Conservation (phyloP, 2,797 vertebrate genomes). For the Etheostoma perlongum region DNA sequence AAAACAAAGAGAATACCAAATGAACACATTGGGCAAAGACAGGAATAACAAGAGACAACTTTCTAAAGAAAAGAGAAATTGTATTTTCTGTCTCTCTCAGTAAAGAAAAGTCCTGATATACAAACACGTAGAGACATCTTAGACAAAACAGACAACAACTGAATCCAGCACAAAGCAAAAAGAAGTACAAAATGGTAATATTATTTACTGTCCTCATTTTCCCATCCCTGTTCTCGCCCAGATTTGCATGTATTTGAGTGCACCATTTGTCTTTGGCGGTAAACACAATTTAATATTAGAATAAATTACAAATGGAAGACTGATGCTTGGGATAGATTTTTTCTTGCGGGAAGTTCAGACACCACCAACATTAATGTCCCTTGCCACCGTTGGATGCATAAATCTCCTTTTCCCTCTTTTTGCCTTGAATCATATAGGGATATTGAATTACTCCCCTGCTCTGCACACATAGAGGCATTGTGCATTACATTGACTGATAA, state of each 20-base stretch:
- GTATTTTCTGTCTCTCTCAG: slow-evolving; percentile 1
- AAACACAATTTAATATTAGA: slow-evolving; percentile 84
- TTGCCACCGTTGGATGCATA: slow-evolving; percentile 78
- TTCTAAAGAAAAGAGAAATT: slow-evolving; percentile 34
- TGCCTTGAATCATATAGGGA: slow-evolving; percentile 89
- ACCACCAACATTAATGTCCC: slow-evolving; percentile 80
- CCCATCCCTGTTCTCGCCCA: slow-evolving; percentile 44
- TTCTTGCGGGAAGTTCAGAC: slow-evolving; percentile 81
- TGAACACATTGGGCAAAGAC: slow-evolving; percentile 59
- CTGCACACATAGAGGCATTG: slow-evolving; percentile 84
- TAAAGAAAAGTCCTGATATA: slow-evolving; percentile 7
- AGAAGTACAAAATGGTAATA: slow-evolving; percentile 45
- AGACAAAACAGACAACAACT: slow-evolving; percentile 25
- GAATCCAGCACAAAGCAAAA: slow-evolving; percentile 20
- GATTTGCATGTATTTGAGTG: slow-evolving; percentile 74
- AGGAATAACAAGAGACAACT: slow-evolving; percentile 42
- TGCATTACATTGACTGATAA: slow-evolving; percentile 91
- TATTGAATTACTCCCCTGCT: slow-evolving; percentile 89
- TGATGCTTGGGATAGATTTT: slow-evolving; percentile 74
- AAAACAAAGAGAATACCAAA: slow-evolving; percentile 70
- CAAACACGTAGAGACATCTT: slow-evolving; percentile 17
- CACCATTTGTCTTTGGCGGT: slow-evolving; percentile 76
- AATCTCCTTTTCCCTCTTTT: slow-evolving; percentile 86
- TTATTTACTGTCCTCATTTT: slow-evolving; percentile 75
- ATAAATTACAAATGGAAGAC: slow-evolving; percentile 82